Base-by-base conservation (phyloP, 2,797 vertebrate species). In the Lepilemur septentrionalis region DNA sequence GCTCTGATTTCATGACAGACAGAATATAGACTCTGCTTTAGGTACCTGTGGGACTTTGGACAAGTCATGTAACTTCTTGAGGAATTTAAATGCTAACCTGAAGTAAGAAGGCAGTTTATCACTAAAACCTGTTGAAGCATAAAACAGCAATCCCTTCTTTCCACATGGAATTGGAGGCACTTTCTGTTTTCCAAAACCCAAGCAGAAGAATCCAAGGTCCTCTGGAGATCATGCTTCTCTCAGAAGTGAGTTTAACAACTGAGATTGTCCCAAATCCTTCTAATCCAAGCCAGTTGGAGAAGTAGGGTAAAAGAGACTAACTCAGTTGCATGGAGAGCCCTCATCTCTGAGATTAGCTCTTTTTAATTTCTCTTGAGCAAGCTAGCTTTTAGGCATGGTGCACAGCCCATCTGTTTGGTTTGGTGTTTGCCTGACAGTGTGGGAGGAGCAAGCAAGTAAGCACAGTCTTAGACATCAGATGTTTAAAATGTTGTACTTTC, bases 351-450 rank as follows among this genome's bases (percentile, higher is more conserved):
- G 81, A 82, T n/a, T 22, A 95, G 81, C 94, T 69, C 25, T 82
- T 81, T 92, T 88, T 84, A 35, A 96, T 96, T 94, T 89, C 73
- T 94, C 85, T 78, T 0, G 28, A 84, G 78, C 87, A 76, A 41
- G 55, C 59, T 76, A 96, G 81, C 92, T 92, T 95, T 95, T 28
- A 94, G 96, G 93, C 94, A 91, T 25, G 63, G 93, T 57, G 63
- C 86, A 94, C 23, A 85, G 79, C 92, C 97, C 97, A 97, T 98
- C 97, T 97, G 97, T 89, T 97, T 87, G 93, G 97, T 97, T 93
- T 95, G 94, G 96, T 95, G 97, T 97, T 97, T 97, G 97, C 97
- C 89, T 97, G 95, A 88, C 89, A 91, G 96, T 25, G 95, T 98
- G 87, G 97, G 97, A 97, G 92, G 83, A 94, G 48, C 91, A 75